Evolutionary conservation across 2,797 vertebrate genomes (phyloP).

Genomic region (Amblyopsis hoosieri): DNA sequence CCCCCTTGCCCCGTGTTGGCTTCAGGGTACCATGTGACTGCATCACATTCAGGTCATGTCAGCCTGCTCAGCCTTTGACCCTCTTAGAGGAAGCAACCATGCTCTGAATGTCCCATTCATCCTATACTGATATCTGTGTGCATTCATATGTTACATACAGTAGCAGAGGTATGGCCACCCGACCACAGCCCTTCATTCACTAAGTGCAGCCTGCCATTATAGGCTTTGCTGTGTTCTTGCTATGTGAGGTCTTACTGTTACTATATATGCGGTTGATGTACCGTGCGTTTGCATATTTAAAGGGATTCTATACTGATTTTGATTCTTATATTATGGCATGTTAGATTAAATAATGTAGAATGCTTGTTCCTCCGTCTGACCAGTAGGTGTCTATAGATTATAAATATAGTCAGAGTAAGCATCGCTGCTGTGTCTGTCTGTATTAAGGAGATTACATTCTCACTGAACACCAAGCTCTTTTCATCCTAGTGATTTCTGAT

Average conservation of each 20-base stretch:
- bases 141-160: constrained; percentile 35
- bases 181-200: constrained; percentile 25
- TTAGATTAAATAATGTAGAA: background rate
- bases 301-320: background rate
- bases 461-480: constrained; percentile 27
- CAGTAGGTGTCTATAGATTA: constrained; percentile 52
- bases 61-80: constrained; percentile 65
- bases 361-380: constrained; percentile 25
- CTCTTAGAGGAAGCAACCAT: constrained; percentile 40
- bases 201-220: background rate
- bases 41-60: constrained; percentile 72
- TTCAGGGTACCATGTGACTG: constrained; percentile 74
- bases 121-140: constrained; percentile 42
- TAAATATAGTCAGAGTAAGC: constrained; percentile 11
- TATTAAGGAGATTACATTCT: constrained; percentile 48
- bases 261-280: background rate
- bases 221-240: background rate
- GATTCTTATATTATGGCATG: background rate
- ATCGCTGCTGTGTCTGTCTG: constrained; percentile 35
- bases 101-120: constrained; percentile 58
- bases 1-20: constrained; percentile 56
- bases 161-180: constrained; percentile 37
- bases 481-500: constrained; percentile 47
- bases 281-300: background rate
- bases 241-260: background rate